Percentiles rank a stretch among this genome's conserved stretches.
Evolutionary conservation across 1,140 invertebrate genomes (phyloP).

Genomic region (Euura lappo): DNA sequence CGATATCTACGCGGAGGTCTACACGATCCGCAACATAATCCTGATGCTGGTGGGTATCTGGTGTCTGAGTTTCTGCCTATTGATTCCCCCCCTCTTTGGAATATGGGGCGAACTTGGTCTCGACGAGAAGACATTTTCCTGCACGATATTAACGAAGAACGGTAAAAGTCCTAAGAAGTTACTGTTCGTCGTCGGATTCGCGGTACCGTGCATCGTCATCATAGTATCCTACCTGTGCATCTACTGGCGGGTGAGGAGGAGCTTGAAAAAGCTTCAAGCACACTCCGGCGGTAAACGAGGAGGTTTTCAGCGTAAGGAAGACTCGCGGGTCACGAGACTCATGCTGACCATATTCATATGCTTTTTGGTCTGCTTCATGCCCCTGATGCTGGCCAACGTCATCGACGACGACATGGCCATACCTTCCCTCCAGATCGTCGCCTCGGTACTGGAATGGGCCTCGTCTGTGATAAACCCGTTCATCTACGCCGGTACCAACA

Average conservation of each 20-base stretch:
- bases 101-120: conserved; percentile 83
- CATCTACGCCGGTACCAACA: conserved; percentile 86
- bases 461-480: conserved; percentile 87
- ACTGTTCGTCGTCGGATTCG: conserved; percentile 82
- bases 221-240: conserved; percentile 85
- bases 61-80: conserved; percentile 65
- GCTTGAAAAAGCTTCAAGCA: conserved; percentile 72
- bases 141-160: conserved; percentile 82
- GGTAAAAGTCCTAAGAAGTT: conserved; percentile 85
- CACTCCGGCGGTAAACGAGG: conserved; percentile 61
- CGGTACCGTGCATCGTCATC: conserved; percentile 82
- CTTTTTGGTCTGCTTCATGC: conserved; percentile 84
- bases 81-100: conserved; percentile 80
- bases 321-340: conserved; percentile 79
- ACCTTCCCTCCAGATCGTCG: conserved; percentile 78
- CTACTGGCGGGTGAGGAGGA: conserved; percentile 77
- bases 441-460: conserved; percentile 84
- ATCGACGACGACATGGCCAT: conserved; percentile 75
- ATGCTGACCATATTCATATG: conserved; percentile 87
- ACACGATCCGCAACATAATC: conserved; percentile 73
- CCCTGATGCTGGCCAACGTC: conserved; percentile 86
- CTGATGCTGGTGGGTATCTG: conserved; percentile 80
- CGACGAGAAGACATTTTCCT: conserved; percentile 79
- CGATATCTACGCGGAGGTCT: conserved; percentile 75
- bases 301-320: conserved; percentile 65